phyloP scores from a whole-genome alignment of 2,797 vertebrate genomes.

The Acrossocheilus wenchowensis region DNA sequence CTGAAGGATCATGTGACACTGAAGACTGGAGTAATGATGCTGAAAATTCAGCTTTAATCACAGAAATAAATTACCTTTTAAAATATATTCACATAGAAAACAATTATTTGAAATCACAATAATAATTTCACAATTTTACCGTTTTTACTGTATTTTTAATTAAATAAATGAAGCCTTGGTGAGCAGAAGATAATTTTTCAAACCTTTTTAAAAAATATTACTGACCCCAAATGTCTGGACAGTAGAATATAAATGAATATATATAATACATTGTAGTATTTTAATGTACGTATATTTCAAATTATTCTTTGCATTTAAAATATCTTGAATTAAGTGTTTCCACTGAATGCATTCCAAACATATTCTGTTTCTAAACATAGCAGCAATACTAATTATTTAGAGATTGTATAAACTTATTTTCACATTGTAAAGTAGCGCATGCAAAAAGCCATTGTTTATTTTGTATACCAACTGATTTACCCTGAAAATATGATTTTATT shows the following conservation, averaged over 20 bases:
- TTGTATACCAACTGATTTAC: not conserved
- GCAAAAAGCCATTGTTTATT: not conserved
- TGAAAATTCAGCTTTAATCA: slow-evolving; percentile 6
- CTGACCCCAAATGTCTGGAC: not conserved
- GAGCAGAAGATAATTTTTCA: not conserved
- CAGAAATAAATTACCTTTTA: not conserved
- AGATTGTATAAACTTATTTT: not conserved
- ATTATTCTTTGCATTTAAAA: not conserved
- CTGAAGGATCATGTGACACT: not conserved
- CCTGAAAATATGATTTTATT: not conserved
- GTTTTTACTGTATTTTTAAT: not conserved
- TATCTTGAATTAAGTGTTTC: not conserved
- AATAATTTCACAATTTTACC: not conserved
- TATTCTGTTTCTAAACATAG: not conserved
- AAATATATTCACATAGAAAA: not conserved
- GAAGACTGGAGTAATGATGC: not conserved
- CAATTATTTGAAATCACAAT: not conserved
- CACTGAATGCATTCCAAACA: not conserved
- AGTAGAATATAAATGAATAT: not conserved
- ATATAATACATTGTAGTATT: not conserved
- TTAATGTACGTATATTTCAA: not conserved
- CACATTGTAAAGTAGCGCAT: not conserved
- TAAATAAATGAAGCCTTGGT: not conserved
- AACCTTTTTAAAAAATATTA: no score
- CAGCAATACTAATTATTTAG: not conserved